A percentile compares a stretch with the other conserved stretches of the same genome.
These are phyloP conservation scores for Pollimyrus isidori DNA, from an alignment of 2,113 vertebrate genomes.

Conservation along the genomic window DNA sequence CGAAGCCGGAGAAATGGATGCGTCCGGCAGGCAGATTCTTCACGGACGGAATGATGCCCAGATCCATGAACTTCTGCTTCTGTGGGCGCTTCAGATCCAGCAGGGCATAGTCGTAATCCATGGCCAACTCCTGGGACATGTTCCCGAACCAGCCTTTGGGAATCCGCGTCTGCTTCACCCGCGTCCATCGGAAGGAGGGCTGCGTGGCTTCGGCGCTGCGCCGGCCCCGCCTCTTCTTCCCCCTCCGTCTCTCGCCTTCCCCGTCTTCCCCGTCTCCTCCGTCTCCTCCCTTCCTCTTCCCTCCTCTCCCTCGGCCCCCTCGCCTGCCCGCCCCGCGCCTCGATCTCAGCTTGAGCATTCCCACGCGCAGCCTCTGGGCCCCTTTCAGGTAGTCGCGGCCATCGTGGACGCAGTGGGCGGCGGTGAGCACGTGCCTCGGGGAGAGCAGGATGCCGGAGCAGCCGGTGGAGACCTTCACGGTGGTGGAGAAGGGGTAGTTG, in stretches of 20 bases:
- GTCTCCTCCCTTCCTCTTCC: not conserved
- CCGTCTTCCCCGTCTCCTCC: not conserved
- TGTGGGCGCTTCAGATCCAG: constrained; percentile 77
- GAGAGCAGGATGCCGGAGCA: constrained; percentile 83
- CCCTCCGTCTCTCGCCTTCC: constrained; percentile 3
- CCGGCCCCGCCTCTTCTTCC: constrained; percentile 27
- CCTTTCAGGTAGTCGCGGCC: constrained; percentile 72
- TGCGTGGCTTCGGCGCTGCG: constrained; percentile 31
- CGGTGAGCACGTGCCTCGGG: constrained; percentile 76
- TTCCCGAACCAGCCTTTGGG: constrained; percentile 78
- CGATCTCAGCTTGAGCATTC: constrained; percentile 66
- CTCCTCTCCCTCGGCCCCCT: not conserved
- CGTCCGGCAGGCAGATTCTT: constrained; percentile 61
- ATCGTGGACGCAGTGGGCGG: constrained; percentile 82
- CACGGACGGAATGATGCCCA: constrained; percentile 70
- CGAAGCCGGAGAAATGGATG: constrained; percentile 91
- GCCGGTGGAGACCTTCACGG: constrained; percentile 80
- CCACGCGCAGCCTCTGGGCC: constrained; percentile 67
- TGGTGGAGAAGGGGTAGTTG: constrained; percentile 77
- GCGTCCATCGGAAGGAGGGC: constrained; percentile 79
- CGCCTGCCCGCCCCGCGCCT: constrained; percentile 42
- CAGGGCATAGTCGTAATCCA: constrained; percentile 84
- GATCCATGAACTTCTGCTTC: constrained; percentile 73
- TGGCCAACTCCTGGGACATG: constrained; percentile 44
- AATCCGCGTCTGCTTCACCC: constrained; percentile 72